These are phyloP conservation scores for Proterorhinus semilunaris DNA, from an alignment of 2,113 vertebrate genomes.

Conservation along the genomic window DNA sequence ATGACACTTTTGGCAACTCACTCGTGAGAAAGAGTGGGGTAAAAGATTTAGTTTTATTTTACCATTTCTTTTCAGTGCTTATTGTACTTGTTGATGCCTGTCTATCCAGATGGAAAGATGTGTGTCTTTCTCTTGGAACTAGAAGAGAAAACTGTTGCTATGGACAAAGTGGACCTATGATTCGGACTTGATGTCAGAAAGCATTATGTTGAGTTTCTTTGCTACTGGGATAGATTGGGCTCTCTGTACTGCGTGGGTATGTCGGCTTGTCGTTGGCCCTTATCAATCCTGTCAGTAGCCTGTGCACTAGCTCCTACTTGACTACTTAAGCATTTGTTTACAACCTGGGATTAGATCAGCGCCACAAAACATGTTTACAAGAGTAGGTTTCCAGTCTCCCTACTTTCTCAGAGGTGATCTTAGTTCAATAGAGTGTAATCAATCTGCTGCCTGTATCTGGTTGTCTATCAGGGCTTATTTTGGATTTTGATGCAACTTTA, in stretches of 20 bases:
- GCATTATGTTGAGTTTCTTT: constrained; percentile 48
- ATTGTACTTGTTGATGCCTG: constrained; percentile 68
- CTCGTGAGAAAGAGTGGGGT: constrained; percentile 35
- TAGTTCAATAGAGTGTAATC: constrained; percentile 31
- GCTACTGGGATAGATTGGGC: constrained; percentile 48
- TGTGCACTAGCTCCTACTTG: constrained; percentile 55
- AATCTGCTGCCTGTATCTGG: constrained; percentile 38
- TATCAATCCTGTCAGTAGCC: constrained; percentile 60
- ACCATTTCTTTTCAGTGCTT: constrained; percentile 62
- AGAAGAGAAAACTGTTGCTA: constrained; percentile 42
- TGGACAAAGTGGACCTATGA: constrained; percentile 56
- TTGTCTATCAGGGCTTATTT: constrained; percentile 42
- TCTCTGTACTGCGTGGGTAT: constrained; percentile 46
- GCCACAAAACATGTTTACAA: constrained; percentile 60
- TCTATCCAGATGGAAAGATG: constrained; percentile 51
- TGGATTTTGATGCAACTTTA: constrained; percentile 31
- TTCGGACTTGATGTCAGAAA: constrained; percentile 48
- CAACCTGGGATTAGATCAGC: constrained; percentile 53
- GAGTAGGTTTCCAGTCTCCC: constrained; percentile 45
- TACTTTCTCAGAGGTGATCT: constrained; percentile 30
- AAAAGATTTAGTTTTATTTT: constrained; percentile 31
- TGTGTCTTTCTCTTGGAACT: constrained; percentile 51
- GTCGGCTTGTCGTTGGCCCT: constrained; percentile 44
- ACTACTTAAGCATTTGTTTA: constrained; percentile 68
- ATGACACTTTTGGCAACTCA: constrained; percentile 43